These are phyloP conservation scores for Galendromus occidentalis DNA, from an alignment of 1,140 invertebrate genomes.

Conservation along the genomic window DNA sequence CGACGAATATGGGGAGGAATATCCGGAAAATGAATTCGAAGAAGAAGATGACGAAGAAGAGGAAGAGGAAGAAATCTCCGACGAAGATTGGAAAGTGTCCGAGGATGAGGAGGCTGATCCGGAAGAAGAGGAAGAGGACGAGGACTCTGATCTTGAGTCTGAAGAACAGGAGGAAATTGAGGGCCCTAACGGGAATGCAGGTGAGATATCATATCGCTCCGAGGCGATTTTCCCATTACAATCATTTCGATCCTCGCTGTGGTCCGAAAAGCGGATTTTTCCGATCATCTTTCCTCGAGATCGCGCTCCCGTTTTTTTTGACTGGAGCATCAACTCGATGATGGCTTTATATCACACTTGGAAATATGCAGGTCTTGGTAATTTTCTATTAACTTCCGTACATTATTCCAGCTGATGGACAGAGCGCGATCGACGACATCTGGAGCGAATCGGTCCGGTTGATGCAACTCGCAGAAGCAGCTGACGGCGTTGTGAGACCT, in stretches of 20 bases:
- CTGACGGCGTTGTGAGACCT: neutral
- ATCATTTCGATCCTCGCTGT: too few relatives aligned
- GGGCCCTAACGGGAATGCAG: neutral
- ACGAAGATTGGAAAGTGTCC: slow-evolving; percentile 6
- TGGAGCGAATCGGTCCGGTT: slow-evolving; percentile 1
- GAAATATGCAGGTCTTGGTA: too few relatives aligned
- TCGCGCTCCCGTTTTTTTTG: too few relatives aligned
- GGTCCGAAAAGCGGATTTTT: too few relatives aligned
- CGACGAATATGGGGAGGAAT: too few relatives aligned
- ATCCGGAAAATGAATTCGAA: neutral
- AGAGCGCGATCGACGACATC: neutral
- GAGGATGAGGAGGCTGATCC: neutral
- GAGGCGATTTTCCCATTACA: too few relatives aligned
- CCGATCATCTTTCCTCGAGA: too few relatives aligned
- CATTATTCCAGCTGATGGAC: neutral
- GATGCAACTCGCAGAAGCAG: neutral
- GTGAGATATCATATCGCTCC: too few relatives aligned
- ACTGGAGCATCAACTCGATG: too few relatives aligned
- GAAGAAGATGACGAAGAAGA: slow-evolving; percentile 6
- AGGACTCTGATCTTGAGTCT: neutral
- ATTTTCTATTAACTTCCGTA: too few relatives aligned
- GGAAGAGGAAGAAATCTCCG: neutral
- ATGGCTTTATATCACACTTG: too few relatives aligned
- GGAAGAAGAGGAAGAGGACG: neutral
- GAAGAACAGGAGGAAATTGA: neutral